Conservation (phyloP, 2,888 invertebrate species). For the Callyntrura sp. region DNA sequence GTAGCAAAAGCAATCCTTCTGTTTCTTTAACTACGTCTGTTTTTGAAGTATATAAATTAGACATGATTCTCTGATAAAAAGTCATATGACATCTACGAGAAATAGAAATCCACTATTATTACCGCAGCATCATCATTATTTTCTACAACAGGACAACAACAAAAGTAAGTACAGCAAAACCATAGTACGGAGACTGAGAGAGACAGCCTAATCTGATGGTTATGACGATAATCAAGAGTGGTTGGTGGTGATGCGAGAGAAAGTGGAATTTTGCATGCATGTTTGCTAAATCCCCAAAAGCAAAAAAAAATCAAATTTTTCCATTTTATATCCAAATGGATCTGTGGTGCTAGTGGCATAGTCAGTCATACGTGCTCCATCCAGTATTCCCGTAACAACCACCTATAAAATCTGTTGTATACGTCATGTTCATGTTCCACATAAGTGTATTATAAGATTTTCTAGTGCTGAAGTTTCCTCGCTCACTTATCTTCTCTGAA, state of each 20-base stretch:
- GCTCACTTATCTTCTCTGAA: background rate
- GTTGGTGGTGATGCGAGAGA: conserved; percentile 18
- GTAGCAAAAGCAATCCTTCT: background rate
- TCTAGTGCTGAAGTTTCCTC: background rate
- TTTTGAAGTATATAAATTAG: conserved; percentile 29
- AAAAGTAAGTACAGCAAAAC: conserved; percentile 21
- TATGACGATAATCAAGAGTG: background rate
- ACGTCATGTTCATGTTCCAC: too few species aligned
- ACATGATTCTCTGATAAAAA: conserved; percentile 49
- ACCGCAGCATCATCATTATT: background rate
- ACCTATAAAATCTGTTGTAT: background rate
- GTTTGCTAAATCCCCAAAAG: conserved; percentile 76
- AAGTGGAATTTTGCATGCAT: conserved; percentile 78
- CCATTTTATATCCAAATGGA: conserved; percentile 61
- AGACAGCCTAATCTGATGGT: conserved; percentile 34
- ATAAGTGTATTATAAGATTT: too few species aligned
- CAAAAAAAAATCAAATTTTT: conserved; percentile 70
- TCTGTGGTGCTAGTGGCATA: background rate
- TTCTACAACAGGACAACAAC: conserved; percentile 32
- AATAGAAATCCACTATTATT: conserved; percentile 39
- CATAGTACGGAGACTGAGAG: background rate
- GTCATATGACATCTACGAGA: conserved; percentile 62
- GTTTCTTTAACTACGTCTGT: too few species aligned
- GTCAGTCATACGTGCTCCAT: background rate
- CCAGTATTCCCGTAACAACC: background rate